Evolutionary conservation across 2,113 vertebrate genomes (phyloP).

Genomic region (Antigone vipio): DNA sequence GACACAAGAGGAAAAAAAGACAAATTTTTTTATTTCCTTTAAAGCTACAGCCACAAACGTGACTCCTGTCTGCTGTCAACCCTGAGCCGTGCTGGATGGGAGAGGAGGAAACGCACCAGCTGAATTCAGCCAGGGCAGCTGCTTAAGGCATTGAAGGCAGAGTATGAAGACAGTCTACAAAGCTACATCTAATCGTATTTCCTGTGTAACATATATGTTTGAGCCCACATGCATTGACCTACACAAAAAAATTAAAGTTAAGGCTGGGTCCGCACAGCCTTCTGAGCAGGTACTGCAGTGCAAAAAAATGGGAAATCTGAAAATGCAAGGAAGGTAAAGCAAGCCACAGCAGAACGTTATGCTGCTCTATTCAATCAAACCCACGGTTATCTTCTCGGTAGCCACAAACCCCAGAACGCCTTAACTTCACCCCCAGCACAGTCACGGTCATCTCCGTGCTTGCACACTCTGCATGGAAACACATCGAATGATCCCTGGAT

Average conservation of each 20-base stretch:
- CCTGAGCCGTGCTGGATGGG: background rate
- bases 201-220: background rate
- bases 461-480: background rate
- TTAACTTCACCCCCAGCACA: background rate
- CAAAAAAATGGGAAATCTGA: background rate
- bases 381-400: background rate
- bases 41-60: background rate
- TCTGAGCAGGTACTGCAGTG: background rate
- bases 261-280: background rate
- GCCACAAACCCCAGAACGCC: background rate
- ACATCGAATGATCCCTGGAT: fast-evolving
- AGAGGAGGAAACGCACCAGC: background rate
- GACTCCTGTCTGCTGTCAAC: background rate
- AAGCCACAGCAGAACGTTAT: fast-evolving
- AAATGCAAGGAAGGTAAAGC: fast-evolving
- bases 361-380: background rate
- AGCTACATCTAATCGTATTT: background rate
- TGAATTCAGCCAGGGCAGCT: background rate
- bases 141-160: background rate
- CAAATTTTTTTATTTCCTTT: background rate
- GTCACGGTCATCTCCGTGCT: background rate
- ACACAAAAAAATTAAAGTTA: too few species aligned
- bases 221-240: background rate
- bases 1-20: conserved; percentile 27
- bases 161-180: background rate